Base-by-base conservation (phyloP, 1,140 invertebrate species). In the Meloidogyne exigua region DNA sequence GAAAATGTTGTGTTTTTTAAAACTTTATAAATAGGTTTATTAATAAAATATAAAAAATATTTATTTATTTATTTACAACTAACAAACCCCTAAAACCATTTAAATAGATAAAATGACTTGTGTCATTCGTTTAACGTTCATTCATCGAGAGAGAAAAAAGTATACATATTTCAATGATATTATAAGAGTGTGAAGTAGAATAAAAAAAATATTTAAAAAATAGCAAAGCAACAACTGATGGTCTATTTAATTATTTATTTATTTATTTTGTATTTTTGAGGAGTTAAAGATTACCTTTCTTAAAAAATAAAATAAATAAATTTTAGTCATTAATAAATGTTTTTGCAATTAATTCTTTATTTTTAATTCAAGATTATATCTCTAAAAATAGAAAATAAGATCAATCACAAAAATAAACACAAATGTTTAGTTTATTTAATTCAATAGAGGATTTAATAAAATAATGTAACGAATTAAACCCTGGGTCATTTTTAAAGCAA, bases 191-290 rank as follows among this genome's bases (percentile, higher is more conserved):
- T n/a, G n/a, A 57, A n/a, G 18, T n/a, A 57, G 49, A 57, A 57
- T 18, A n/a, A 57, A 57, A 57, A 57, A n/a, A n/a, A 57, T n/a
- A 15, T 21, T n/a, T 7, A 18, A 49, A 49, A 49, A 49, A 57
- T n/a, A 57, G 49, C n/a, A n/a, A 57, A 57, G 49, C 49, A 57
- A 57, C 49, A 49, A 49, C 44, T 49, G 44, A 49, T 49, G 44
- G 44, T 15, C 3, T 18, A n/a, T n/a, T n/a, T n/a, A n/a, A 13
- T 44, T 44, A 49, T 49, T 18, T 49, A 39, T 39, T 39, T 39
- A 39, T 39, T 39, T 39, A 32, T 32, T 39, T 4, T 39, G 9
- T 39, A 39, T 49, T 49, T 49, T 49, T 49, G 44, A 49, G 44
- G 18, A 49, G 44, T 49, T 49, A 49, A 49, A 49, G 44, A 49